phyloP scores from a whole-genome alignment of 37 sponge, comb jelly and placozoan species.

The Mnemiopsis leidyi region DNA sequence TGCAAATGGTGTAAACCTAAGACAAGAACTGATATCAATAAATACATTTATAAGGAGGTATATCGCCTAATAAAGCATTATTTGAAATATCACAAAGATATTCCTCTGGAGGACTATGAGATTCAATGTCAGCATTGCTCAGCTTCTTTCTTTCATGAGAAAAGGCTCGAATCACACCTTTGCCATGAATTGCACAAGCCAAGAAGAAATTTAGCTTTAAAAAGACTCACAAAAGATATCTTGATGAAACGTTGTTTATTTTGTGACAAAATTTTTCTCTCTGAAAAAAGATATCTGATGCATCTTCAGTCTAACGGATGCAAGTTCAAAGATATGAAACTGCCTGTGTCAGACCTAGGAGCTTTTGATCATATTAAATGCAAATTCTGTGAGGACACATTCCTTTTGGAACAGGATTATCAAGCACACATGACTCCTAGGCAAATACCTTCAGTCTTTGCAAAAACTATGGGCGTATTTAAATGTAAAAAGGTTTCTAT shows the following conservation, averaged over 20 bases:
- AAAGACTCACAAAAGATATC: neutral
- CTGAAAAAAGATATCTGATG: neutral
- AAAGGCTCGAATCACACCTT: neutral
- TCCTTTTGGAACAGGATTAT: neutral
- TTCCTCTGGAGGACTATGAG: neutral
- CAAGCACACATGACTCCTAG: neutral
- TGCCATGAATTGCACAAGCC: neutral
- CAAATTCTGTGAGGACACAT: neutral
- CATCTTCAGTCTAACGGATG: neutral
- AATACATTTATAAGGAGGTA: neutral
- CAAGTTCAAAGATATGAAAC: neutral
- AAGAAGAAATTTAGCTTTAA: too few relatives aligned
- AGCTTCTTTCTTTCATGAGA: slow-evolving; percentile 14
- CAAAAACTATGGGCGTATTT: neutral
- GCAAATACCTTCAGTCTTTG: too few relatives aligned
- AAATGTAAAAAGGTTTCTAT: neutral
- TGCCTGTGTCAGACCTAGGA: neutral
- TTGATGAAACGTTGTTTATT: neutral
- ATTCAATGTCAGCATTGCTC: slow-evolving; percentile 19
- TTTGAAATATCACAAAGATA: neutral
- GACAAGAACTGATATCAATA: neutral
- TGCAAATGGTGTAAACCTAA: neutral
- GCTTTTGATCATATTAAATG: neutral
- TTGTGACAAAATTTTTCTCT: slow-evolving; percentile 8
- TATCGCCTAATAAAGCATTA: neutral